phyloP scores from a whole-genome alignment of 2,797 vertebrate species.

The Somateria mollissima region DNA sequence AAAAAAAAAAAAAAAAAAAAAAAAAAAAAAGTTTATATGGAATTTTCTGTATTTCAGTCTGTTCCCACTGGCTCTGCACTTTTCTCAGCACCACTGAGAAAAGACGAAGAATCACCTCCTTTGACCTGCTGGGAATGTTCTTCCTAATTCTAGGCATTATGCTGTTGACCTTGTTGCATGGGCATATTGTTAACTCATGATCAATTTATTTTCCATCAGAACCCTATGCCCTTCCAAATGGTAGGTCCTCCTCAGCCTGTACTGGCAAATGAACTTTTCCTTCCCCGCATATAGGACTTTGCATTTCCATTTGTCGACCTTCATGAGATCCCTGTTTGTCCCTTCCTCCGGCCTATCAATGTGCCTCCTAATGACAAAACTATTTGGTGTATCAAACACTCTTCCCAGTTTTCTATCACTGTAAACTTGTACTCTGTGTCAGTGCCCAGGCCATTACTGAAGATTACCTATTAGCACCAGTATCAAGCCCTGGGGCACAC shows the following conservation, averaged over 20 bases:
- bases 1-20: no score
- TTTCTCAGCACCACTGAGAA: not conserved
- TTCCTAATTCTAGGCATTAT: not conserved
- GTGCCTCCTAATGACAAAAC: not conserved
- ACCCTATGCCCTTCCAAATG: not conserved
- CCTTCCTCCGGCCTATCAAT: not conserved
- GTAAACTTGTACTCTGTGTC: not conserved
- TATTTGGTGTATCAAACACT: not conserved
- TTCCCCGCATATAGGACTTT: not conserved
- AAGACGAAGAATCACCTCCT: not conserved
- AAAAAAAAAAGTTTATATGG: not conserved
- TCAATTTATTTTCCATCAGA: not conserved
- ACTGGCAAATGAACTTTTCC: not conserved
- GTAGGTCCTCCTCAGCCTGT: not conserved
- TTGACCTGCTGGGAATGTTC: not conserved
- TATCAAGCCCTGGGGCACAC: not conserved
- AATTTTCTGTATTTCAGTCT: not conserved
- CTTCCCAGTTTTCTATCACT: not conserved
- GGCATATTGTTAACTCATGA: not conserved
- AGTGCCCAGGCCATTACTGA: not conserved
- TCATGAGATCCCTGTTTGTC: not conserved
- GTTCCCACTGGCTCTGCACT: not conserved
- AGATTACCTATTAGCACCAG: not conserved
- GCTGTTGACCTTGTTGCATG: not conserved
- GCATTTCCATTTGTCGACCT: not conserved